A percentile compares a stretch with the other conserved stretches of the same genome.
Evolutionary conservation across 2,888 invertebrate genomes (phyloP).

Genomic region (Dynastes hyllus): DNA sequence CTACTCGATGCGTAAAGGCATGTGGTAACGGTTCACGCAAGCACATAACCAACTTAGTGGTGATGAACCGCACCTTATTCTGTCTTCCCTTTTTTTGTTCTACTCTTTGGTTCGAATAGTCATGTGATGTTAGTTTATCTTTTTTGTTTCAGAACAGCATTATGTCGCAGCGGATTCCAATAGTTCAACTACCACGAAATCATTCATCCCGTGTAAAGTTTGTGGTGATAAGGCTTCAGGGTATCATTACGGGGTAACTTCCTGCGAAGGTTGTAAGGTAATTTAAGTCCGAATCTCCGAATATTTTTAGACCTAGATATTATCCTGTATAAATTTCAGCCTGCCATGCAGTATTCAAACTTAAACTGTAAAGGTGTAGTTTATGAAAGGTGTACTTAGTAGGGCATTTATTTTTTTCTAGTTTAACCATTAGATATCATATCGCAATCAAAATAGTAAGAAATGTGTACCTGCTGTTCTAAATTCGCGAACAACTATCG

Average conservation of each 20-base stretch:
- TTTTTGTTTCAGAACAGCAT: constrained; percentile 77
- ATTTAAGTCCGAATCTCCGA: constrained; percentile 54
- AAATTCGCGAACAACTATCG: no score
- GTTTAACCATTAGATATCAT: no score
- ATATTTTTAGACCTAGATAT: no score
- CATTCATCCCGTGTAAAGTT: constrained; percentile 95
- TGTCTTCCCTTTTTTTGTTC: constrained; percentile 28
- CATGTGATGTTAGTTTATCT: constrained; percentile 14
- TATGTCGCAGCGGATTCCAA: constrained; percentile 87
- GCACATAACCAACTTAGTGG: constrained; percentile 51
- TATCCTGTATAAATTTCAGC: no score
- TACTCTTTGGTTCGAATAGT: constrained; percentile 8
- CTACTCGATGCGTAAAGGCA: constrained; percentile 50
- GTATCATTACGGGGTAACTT: constrained; percentile 98
- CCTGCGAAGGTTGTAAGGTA: constrained; percentile 99
- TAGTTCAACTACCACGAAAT: constrained; percentile 85
- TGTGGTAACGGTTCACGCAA: constrained; percentile 57
- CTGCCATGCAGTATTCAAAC: no score
- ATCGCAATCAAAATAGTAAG: no score
- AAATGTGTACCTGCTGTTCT: no score
- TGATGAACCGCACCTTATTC: constrained; percentile 6
- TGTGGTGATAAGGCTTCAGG: constrained; percentile 97
- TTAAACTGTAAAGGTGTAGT: no score
- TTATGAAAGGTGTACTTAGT: no score
- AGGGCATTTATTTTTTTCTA: no score